Evolutionary conservation across 2,888 invertebrate genomes (phyloP).

Genomic region (Calameuta pallipes): DNA sequence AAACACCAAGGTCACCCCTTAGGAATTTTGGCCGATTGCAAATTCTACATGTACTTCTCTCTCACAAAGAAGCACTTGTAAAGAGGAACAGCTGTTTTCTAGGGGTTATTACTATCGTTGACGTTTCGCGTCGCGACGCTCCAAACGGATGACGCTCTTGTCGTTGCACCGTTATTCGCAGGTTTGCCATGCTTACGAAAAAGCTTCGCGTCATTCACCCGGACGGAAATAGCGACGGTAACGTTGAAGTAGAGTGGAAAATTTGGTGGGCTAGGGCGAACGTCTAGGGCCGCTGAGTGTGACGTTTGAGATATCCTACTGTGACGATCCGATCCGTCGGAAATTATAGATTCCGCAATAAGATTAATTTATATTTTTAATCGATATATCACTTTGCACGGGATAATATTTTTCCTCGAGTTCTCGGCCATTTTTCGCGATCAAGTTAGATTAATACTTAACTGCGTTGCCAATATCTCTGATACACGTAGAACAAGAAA

Average conservation of each 20-base stretch:
- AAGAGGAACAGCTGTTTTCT: background rate
- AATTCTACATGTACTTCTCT: background rate
- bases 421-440: background rate
- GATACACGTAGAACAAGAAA: background rate
- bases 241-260: background rate
- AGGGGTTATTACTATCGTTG: background rate
- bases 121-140: background rate
- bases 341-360: background rate
- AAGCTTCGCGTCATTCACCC: slow-evolving; percentile 2
- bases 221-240: background rate
- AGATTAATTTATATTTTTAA: background rate
- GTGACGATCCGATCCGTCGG: background rate
- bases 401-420: background rate
- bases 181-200: background rate
- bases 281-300: background rate
- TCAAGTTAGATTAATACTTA: background rate
- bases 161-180: slow-evolving; percentile 2
- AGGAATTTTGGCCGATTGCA: background rate
- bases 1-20: background rate
- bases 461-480: background rate
- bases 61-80: background rate
- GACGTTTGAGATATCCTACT: background rate
- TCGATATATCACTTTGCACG: background rate
- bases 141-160: background rate
- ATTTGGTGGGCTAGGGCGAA: background rate